Evolutionary conservation across 30 jellyfish, hydroid and myxozoan genomes (phyloP), one percentile per base, ranked within the genome.

Genomic region (Rhopilema esculentum): DNA sequence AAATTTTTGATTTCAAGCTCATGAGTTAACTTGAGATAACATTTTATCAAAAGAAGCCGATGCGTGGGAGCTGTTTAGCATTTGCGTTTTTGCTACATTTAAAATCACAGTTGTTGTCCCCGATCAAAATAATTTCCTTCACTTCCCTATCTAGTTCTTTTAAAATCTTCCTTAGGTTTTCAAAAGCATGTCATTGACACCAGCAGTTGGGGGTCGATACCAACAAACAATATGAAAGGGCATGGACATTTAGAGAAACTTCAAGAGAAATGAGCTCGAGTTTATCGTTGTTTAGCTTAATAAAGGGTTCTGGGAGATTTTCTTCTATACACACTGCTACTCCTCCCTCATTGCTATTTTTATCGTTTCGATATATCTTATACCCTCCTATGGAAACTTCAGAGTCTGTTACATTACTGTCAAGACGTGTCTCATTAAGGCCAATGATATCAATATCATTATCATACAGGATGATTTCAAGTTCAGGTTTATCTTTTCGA

Each of bases 91-190:
- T 78, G 22, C 27, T 27, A 7, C 31, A 22, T 30, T 78, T 78
- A 63, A 78, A 78, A 28, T 78, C 89, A 30, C 89, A 78, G 66
- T 78, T 62, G 4, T 78, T 78, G 33, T 78, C 89, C 22, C 89
- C 66, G 32, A 78, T 30, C 20, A 78, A 79, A 22, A 78, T 52
- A 17, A 78, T 78, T 78, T 78, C 89, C 57, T 78, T 78, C 22
- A 26, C 78, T 50, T 49, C 77, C n/a, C 29, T 24, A 49, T 61
- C 88, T 21, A 77, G 77, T 8, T 22, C 24, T 27, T 19, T 17
- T n/a, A 77, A 25, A 48, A 52, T 52, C 20, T 52, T n/a, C 72
- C 25, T 16, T 62, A 0, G 72, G 25, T 62, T 62, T 12, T n/a
- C n/a, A n/a, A n/a, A n/a, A n/a, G n/a, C n/a, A n/a, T n/a, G n/a